Evolutionary conservation across 1,140 invertebrate genomes (phyloP).

Genomic region (Mercenaria mercenaria): DNA sequence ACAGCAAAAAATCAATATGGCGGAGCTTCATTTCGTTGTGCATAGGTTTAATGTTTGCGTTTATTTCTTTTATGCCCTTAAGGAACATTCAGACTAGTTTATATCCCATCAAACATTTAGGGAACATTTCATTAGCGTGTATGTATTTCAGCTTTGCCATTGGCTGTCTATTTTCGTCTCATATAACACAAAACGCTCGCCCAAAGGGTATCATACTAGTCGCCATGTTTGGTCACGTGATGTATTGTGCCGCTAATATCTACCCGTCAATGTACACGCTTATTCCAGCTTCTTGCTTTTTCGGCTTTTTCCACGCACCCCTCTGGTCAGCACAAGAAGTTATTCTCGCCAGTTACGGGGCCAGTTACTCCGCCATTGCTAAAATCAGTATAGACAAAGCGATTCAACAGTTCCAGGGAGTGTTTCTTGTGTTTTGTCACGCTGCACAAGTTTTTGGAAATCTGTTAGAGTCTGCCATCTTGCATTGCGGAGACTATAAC

Average conservation of each 20-base stretch:
- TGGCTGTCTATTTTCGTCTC: constrained; percentile 71
- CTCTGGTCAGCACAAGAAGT: constrained; percentile 74
- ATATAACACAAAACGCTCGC: constrained; percentile 73
- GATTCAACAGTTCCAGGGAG: constrained; percentile 74
- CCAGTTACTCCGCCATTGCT: constrained; percentile 71
- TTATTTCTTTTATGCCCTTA: constrained; percentile 75
- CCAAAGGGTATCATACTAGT: constrained; percentile 74
- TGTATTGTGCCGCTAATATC: constrained; percentile 72
- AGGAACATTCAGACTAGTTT: constrained; percentile 76
- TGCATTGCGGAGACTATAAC: constrained; percentile 60
- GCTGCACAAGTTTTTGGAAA: constrained; percentile 75
- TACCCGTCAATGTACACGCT: constrained; percentile 72
- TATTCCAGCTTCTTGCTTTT: constrained; percentile 69
- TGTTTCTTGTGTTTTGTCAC: constrained; percentile 76
- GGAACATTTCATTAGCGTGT: constrained; percentile 65
- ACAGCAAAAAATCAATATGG: constrained; percentile 72
- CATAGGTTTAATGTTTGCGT: constrained; percentile 73
- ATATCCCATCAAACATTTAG: constrained; percentile 66
- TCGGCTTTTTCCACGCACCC: constrained; percentile 74
- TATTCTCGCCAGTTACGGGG: constrained; percentile 74
- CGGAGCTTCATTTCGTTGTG: constrained; percentile 74
- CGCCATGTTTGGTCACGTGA: constrained; percentile 73
- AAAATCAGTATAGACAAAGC: constrained; percentile 72
- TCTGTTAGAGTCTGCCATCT: constrained; percentile 67
- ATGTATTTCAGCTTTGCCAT: constrained; percentile 73